Evolutionary conservation across 1,140 invertebrate genomes (phyloP).

Genomic region (Panagrolaimus sp.): DNA sequence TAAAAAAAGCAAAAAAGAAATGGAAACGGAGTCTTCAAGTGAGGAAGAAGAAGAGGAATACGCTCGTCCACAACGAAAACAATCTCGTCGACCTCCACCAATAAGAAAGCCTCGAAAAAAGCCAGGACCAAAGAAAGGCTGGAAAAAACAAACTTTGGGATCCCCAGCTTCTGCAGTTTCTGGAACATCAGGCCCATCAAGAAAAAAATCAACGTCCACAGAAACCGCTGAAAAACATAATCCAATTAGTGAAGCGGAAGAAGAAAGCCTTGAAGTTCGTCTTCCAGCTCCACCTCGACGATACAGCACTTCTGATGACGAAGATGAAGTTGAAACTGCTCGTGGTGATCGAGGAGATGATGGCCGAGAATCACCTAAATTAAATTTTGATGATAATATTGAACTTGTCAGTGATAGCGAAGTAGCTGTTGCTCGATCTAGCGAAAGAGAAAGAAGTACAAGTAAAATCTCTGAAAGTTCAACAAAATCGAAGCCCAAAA

Average conservation of each 20-base stretch:
- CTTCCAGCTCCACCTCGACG: not conserved
- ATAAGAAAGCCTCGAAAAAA: not conserved
- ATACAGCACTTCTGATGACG: not conserved
- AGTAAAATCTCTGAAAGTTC: too few species aligned
- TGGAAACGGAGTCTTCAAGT: not conserved
- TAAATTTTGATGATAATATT: too few species aligned
- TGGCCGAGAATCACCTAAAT: not conserved
- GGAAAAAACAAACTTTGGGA: not conserved
- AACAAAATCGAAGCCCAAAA: too few species aligned
- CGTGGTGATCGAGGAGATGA: not conserved
- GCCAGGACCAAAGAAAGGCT: not conserved
- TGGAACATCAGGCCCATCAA: not conserved
- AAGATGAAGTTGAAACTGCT: not conserved
- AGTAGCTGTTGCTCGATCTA: too few species aligned
- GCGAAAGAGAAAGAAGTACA: too few species aligned
- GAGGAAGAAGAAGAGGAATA: not conserved
- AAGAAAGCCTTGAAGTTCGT: not conserved
- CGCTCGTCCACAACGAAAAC: not conserved
- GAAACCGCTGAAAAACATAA: not conserved
- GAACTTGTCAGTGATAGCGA: too few species aligned
- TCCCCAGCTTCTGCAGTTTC: constrained; percentile 67
- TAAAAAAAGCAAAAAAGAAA: not conserved
- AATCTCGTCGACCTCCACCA: not conserved
- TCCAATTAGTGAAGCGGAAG: not conserved
- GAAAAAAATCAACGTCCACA: constrained; percentile 10